Base-by-base conservation (phyloP, 2,113 vertebrate species). In the Hiodon alosoides region DNA sequence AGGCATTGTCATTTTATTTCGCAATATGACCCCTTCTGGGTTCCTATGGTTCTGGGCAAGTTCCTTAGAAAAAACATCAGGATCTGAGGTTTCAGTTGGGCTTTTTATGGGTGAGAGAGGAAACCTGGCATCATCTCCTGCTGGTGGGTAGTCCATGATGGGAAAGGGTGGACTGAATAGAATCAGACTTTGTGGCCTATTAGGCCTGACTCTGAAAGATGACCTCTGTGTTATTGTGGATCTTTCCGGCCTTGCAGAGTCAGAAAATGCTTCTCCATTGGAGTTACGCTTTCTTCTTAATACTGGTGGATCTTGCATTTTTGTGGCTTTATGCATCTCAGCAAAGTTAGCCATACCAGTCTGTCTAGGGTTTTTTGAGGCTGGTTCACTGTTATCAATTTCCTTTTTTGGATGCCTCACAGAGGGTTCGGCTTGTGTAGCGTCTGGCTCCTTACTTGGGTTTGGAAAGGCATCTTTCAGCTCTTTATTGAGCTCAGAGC, bases 1-100 rank as follows among this genome's bases (percentile, higher is more conserved):
- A 74, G 97, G 97, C 84, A 99, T 95, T 73, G 95, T 98, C 96
- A 99, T 97, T 91, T 97, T 98, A 86, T 91, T 97, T 78, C 95
- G 85, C 85, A 96, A 90, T 0, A 85, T 87, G 66, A 95, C 92
- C 71, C 92, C 94, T 66, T 97, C 96, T 0, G 92, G 79, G 0
- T 88, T 82, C 78, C 90, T 89, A 0, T 87, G 85, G 17, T 88
- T 90, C 78, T 95, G 95, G 0, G 90, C 82, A 75, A 92, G 81
- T 51, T 97, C 94, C 0, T 91, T 90, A 4, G 92, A 87, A 53
- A 93, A 86, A 68, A 89, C 88, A 6, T 90, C 92, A 0, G 87
- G 85, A 1, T 91, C 86, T 2, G 91, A 83, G 1, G 85, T 83
- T 78, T 96, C 94, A 0, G 90, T 90, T 75, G 94, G 90, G 82